Evolutionary conservation across 2,888 invertebrate genomes (phyloP).

Genomic region (Meteorus colon): DNA sequence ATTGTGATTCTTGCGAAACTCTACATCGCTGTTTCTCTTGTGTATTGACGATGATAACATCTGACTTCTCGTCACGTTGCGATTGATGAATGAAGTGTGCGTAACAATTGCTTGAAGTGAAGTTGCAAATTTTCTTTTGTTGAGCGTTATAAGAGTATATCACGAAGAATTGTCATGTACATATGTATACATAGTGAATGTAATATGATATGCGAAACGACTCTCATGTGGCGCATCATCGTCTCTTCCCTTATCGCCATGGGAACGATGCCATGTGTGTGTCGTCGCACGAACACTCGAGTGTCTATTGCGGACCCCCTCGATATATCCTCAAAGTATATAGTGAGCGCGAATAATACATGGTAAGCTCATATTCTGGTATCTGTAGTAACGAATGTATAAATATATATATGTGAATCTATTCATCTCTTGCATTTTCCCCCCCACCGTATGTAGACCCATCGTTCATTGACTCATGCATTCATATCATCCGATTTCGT

Average conservation of each 20-base stretch:
- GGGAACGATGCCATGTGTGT: slow-evolving; percentile 36
- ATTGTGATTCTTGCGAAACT: too few species aligned
- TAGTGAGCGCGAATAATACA: slow-evolving; percentile 53
- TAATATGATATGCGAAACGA: slow-evolving; percentile 7
- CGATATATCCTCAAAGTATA: background rate
- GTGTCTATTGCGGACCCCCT: slow-evolving; percentile 15
- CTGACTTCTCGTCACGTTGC: background rate
- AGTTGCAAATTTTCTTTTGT: slow-evolving; percentile 11
- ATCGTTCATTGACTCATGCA: background rate
- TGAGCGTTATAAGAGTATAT: slow-evolving; percentile 2
- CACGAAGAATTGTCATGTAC: background rate
- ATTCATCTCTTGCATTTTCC: slow-evolving; percentile 41
- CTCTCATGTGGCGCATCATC: slow-evolving; percentile 4
- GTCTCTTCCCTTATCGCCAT: slow-evolving; percentile 21
- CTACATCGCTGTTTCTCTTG: too few species aligned
- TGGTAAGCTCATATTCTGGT: slow-evolving; percentile 51
- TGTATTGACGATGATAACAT: background rate
- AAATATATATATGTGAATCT: background rate
- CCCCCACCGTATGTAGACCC: slow-evolving; percentile 38
- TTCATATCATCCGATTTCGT: background rate
- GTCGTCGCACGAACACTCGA: slow-evolving; percentile 4
- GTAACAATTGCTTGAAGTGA: too few species aligned
- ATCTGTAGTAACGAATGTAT: background rate
- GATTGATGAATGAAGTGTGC: background rate
- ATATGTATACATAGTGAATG: background rate